Evolutionary conservation across 2,888 invertebrate species (phyloP).

Genomic region (Serrognathus titanus): DNA sequence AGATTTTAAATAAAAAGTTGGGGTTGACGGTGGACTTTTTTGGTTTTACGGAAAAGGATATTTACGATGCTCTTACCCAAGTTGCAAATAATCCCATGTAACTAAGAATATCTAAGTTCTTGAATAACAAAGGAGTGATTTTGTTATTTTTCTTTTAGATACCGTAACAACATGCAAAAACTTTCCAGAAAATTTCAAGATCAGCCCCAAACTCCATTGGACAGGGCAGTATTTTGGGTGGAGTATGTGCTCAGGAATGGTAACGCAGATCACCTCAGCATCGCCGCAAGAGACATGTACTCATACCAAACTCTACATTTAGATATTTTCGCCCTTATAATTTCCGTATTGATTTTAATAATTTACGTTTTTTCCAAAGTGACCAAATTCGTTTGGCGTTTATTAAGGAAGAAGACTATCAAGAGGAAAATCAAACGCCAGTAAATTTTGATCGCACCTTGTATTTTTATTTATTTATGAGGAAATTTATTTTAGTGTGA

Average conservation of each 20-base stretch:
- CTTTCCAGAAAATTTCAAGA: conserved; percentile 24
- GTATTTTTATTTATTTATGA: no score
- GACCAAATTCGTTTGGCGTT: neutral
- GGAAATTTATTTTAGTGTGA: no score
- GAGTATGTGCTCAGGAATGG: conserved; percentile 26
- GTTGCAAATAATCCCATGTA: conserved; percentile 31
- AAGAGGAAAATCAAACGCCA: conserved; percentile 20
- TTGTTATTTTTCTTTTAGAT: conserved; percentile 18
- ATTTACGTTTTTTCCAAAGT: neutral
- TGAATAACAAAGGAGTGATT: no score
- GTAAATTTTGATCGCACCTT: conserved; percentile 9
- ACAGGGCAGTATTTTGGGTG: conserved; percentile 26
- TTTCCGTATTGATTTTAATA: neutral
- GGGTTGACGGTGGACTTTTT: conserved; percentile 26
- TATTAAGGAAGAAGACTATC: no score
- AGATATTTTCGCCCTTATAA: conserved; percentile 18
- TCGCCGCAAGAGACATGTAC: conserved; percentile 18
- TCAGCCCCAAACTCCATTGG: conserved; percentile 23
- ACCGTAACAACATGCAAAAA: conserved; percentile 21
- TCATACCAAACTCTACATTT: conserved; percentile 15
- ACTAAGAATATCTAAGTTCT: conserved; percentile 1
- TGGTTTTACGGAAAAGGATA: conserved; percentile 20
- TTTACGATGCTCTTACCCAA: conserved; percentile 26
- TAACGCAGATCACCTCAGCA: conserved; percentile 20
- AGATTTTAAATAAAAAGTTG: conserved; percentile 31